Evolutionary conservation across 2,113 vertebrate genomes (phyloP).

Genomic region (Sylvia atricapilla): DNA sequence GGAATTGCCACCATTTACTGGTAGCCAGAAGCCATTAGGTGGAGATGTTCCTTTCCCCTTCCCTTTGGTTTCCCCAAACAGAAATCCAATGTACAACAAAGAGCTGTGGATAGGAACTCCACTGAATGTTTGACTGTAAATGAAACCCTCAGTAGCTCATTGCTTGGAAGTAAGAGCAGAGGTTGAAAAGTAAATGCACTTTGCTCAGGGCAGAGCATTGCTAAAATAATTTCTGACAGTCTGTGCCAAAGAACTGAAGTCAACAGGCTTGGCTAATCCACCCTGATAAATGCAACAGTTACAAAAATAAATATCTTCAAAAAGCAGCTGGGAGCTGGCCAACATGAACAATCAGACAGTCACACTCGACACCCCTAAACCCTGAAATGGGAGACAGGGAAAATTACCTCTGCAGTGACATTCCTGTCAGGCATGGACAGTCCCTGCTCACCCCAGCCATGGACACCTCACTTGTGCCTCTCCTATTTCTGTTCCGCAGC

Average conservation of each 20-base stretch:
- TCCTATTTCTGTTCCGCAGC: neutral
- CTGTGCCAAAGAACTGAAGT: conserved; percentile 72
- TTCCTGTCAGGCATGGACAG: neutral
- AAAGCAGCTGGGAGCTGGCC: conserved; percentile 47
- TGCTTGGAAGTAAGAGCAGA: conserved; percentile 71
- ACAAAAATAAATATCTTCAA: conserved; percentile 70
- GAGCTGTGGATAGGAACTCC: conserved; percentile 37
- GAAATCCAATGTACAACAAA: conserved; percentile 20
- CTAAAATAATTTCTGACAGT: conserved; percentile 69
- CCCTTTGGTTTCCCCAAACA: conserved; percentile 19
- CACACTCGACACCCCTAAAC: neutral
- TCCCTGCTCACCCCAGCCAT: neutral
- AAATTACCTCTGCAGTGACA: neutral
- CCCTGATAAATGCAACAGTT: conserved; percentile 62
- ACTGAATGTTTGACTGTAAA: conserved; percentile 67
- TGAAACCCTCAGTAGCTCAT: conserved; percentile 51
- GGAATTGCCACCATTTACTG: conserved; percentile 48
- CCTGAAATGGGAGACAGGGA: neutral
- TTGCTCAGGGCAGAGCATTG: conserved; percentile 55
- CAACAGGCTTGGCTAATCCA: conserved; percentile 67
- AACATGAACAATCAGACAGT: neutral
- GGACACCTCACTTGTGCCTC: neutral
- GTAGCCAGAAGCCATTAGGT: conserved; percentile 49
- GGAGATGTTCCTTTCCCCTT: conserved; percentile 4
- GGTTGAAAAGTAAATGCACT: conserved; percentile 71